These are phyloP conservation scores for Mylabris phalerata DNA, from an alignment of 1,140 invertebrate species.

Conservation along the genomic window DNA sequence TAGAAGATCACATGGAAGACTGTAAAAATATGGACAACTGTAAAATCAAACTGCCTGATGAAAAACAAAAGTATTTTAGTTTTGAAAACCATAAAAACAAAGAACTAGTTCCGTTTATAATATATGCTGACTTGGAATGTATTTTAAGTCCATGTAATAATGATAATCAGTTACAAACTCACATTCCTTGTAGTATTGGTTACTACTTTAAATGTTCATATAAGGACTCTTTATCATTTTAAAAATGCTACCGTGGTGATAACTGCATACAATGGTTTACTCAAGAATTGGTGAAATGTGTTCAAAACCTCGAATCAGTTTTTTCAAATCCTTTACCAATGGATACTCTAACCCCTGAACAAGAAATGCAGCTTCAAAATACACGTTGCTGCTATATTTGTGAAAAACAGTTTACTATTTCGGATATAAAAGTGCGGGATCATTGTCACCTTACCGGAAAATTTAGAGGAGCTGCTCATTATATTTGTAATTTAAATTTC, in stretches of 20 bases:
- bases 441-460: conserved; percentile 38
- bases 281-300: not conserved
- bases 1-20: conserved; percentile 21
- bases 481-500: conserved; percentile 39
- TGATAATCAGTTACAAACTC: not conserved
- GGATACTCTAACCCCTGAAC: not conserved
- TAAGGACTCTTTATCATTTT: not conserved
- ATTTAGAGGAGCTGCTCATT: conserved; percentile 38
- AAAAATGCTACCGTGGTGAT: not conserved
- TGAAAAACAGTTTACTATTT: conserved; percentile 18
- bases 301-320: not conserved
- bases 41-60: not conserved
- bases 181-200: not conserved
- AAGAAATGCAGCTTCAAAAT: not conserved
- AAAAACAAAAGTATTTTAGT: not conserved
- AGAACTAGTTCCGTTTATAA: not conserved
- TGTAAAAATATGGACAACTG: conserved; percentile 16
- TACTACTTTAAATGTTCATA: not conserved
- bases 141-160: not conserved
- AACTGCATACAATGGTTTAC: not conserved
- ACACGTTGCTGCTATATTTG: conserved; percentile 34
- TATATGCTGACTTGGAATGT: not conserved
- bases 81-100: conserved; percentile 2
- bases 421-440: conserved; percentile 27
- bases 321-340: not conserved